Evolutionary conservation across 2,113 vertebrate genomes (phyloP), one percentile per base, ranked within the genome.

Genomic region (Rhynchomys soricoides): DNA sequence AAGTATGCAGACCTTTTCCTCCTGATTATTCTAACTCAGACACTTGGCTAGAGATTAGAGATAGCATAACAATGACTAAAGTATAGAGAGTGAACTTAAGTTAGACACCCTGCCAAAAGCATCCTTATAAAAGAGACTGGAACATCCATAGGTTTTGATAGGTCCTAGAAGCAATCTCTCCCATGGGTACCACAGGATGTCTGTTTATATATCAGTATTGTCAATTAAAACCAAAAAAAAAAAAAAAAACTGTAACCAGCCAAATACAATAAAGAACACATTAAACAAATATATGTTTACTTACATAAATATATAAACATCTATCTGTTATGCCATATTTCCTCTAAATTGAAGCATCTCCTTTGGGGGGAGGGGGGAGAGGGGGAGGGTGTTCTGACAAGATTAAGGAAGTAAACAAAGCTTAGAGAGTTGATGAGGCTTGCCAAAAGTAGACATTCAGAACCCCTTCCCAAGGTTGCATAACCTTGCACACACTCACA

Each of bases 201-300:
- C 52, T 48, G 3, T 29, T 86, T 74, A 82, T 73, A 45, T 68
- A 59, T 62, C 34, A 87, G 29, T 15, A 37, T 10, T 91, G 22
- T 29, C 81, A 90, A 64, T 70, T n/a, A 50, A 89, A 77, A 8
- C 15, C 48, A 86, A 95, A 94, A 40, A 34, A 5, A 86, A 95
- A 94, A 40, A 34, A 5, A 79, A 82, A 88, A 95, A 71, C n/a
- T 59, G 1, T 11, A 92, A 87, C 9, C n/a, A 86, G 89, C 15
- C 55, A 81, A 40, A 89, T 71, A 86, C 50, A 92, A 86, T 82
- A 86, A 75, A 77, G 15, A 17, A 45, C 21, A 87, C 24, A 79
- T 55, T 92, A 92, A 75, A 62, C 11, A 97, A 79, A 71, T 19
- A 79, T 37, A 57, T 29, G 64, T 83, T 82, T 77, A 82, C 11